These are phyloP conservation scores for Melanotaenia maccullochi DNA, from an alignment of 2,797 vertebrate genomes.

Conservation along the genomic window DNA sequence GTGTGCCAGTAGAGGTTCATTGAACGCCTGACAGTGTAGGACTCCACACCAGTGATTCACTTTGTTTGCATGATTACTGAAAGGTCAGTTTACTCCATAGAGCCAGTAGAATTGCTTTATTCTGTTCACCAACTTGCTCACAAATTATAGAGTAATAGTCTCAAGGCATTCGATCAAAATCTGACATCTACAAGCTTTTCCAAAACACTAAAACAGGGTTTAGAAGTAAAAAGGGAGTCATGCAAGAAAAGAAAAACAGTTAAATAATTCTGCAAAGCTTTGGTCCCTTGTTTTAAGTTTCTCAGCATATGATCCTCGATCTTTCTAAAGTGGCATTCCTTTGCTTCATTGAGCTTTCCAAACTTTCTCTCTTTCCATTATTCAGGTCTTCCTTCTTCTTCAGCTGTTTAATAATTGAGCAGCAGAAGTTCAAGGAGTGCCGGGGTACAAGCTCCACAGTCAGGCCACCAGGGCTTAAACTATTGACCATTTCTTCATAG, in stretches of 20 bases:
- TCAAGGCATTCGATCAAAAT: constrained; percentile 51
- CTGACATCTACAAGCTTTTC: constrained; percentile 54
- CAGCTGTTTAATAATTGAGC: constrained; percentile 78
- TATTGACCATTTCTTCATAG: constrained; percentile 69
- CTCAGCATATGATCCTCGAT: constrained; percentile 42
- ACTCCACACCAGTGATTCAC: constrained; percentile 58
- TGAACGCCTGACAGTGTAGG: constrained; percentile 48
- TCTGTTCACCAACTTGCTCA: constrained; percentile 41
- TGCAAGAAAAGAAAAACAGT: constrained; percentile 41
- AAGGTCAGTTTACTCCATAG: constrained; percentile 73
- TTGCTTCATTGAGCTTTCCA: constrained; percentile 62
- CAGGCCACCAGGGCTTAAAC: constrained; percentile 40
- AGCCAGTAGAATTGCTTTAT: constrained; percentile 61
- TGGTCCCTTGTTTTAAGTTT: constrained; percentile 45
- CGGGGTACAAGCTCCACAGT: constrained; percentile 43
- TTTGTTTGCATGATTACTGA: constrained; percentile 79
- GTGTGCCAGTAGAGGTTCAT: constrained; percentile 66
- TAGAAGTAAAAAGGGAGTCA: constrained; percentile 39
- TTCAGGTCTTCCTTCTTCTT: constrained; percentile 71
- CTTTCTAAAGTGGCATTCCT: constrained; percentile 55
- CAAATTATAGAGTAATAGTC: constrained; percentile 65
- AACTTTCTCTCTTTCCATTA: constrained; percentile 69
- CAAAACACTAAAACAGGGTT: constrained; percentile 38
- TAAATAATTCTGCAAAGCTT: constrained; percentile 50
- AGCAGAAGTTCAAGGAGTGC: constrained; percentile 57